Evolutionary conservation across 2,113 vertebrate genomes (phyloP).

Genomic region (Stegastes partitus): DNA sequence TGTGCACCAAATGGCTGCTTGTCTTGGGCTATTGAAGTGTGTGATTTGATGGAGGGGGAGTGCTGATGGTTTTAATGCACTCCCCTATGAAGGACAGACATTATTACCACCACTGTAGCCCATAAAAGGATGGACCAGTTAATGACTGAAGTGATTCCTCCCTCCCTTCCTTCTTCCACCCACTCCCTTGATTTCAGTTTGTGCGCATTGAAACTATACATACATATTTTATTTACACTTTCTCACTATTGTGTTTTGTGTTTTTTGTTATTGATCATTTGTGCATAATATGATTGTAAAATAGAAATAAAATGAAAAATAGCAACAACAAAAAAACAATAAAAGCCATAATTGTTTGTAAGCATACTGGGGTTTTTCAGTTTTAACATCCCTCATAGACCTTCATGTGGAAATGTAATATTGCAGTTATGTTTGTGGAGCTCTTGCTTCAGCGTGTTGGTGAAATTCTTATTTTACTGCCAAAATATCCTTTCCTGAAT

Average conservation of each 20-base stretch:
- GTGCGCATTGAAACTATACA: neutral
- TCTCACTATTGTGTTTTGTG: neutral
- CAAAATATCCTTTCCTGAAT: neutral
- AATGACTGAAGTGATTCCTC: slow-evolving; percentile 34
- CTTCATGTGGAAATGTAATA: neutral
- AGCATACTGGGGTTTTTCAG: neutral
- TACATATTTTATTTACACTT: no score
- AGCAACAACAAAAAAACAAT: neutral
- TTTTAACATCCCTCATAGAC: neutral
- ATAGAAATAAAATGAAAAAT: neutral
- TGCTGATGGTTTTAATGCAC: slow-evolving; percentile 55
- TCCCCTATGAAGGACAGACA: slow-evolving; percentile 57
- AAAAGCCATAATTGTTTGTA: neutral
- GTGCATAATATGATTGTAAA: neutral
- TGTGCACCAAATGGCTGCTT: slow-evolving; percentile 13
- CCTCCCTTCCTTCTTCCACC: neutral
- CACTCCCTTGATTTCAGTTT: slow-evolving; percentile 14
- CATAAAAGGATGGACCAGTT: slow-evolving; percentile 42
- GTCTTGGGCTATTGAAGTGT: slow-evolving; percentile 25
- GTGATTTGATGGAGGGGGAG: slow-evolving; percentile 51
- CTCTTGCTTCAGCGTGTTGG: neutral
- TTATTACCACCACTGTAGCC: slow-evolving; percentile 31
- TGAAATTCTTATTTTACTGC: neutral
- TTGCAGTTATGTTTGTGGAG: neutral
- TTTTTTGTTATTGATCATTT: neutral